Evolutionary conservation across 2,888 invertebrate species (phyloP).

Genomic region (Xiphydria camelus): DNA sequence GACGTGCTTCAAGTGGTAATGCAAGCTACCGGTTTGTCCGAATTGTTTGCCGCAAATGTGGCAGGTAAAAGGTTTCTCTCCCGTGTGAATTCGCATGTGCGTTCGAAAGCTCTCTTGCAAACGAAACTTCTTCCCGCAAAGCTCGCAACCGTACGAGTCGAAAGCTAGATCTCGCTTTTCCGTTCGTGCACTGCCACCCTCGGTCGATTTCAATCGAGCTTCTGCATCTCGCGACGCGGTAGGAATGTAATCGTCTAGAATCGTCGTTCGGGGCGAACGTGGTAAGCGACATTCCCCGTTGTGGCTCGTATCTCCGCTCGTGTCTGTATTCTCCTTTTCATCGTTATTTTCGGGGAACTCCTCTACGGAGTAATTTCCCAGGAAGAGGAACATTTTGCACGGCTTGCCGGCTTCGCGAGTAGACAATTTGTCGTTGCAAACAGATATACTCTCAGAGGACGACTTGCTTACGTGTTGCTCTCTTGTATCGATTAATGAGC

Average conservation of each 20-base stretch:
- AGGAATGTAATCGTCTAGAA: not conserved
- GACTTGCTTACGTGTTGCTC: too few species aligned
- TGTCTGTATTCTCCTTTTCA: not conserved
- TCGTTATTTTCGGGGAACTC: not conserved
- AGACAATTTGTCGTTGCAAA: too few species aligned
- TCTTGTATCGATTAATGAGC: too few species aligned
- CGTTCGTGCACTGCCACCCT: not conserved
- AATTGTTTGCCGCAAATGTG: conserved; percentile 60
- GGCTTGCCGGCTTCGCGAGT: too few species aligned
- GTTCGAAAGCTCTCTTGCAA: conserved; percentile 28
- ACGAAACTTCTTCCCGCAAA: conserved; percentile 34
- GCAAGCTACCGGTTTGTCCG: conserved; percentile 59
- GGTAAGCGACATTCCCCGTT: not conserved
- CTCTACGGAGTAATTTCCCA: not conserved
- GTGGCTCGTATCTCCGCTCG: not conserved
- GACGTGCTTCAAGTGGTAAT: conserved; percentile 61
- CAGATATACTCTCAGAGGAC: too few species aligned
- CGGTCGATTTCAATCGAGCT: not conserved
- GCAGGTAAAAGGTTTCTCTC: conserved; percentile 55
- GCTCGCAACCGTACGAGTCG: conserved; percentile 24
- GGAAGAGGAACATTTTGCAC: too few species aligned
- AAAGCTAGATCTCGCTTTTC: not conserved
- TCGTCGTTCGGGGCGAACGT: too few species aligned
- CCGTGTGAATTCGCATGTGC: conserved; percentile 34
- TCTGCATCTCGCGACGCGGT: not conserved